Base-by-base conservation (phyloP, 2,888 invertebrate species). In the Diabrotica balteata region DNA sequence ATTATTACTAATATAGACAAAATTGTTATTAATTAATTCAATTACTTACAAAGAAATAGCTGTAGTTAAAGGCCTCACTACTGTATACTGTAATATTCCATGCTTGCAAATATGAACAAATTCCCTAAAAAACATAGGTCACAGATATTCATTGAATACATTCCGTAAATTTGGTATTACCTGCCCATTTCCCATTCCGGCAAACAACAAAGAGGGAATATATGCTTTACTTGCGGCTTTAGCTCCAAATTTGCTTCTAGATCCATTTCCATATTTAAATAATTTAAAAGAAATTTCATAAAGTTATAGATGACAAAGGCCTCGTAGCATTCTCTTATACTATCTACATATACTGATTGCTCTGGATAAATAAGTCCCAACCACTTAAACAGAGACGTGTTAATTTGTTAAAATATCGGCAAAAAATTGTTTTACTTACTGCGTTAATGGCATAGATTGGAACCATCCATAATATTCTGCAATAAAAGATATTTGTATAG, bases 241-340 rank as follows among this genome's bases (percentile, higher is more conserved):
- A 90, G 87, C 79, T 93, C 93, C 78, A 95, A 86, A 68, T 90
- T 88, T 4, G 91, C 91, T 82, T 95, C 95, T 72, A 97, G 85
- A 82, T 96, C 94, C 86, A 93, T 92, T 80, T 93, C 93, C 78
- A 92, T 90, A 85, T 94, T 93, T 61, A 98, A 87, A 84, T 95
- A 98, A 82, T 95, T 95, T 69, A 97, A 86, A 75, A 98, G 86
- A 83, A 94, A 98, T 80, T 93, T 93, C 96, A 97, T 96, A 81
- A 98, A 98, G 86, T 97, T 97, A 84, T 98, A 97, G 79, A 98
- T 97, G 4, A 97, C 97, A 86, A 97, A 98, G 0, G 97, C 97
- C 86, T 98, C 98, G 81, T 97, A 98, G 82, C 97, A 97, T 86
- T 98, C 97, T 82, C 97, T 88, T 61, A 95, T 84, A 76, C 95